phyloP scores from a whole-genome alignment of 2,888 invertebrate genomes.

The Hypercompe scribonia region DNA sequence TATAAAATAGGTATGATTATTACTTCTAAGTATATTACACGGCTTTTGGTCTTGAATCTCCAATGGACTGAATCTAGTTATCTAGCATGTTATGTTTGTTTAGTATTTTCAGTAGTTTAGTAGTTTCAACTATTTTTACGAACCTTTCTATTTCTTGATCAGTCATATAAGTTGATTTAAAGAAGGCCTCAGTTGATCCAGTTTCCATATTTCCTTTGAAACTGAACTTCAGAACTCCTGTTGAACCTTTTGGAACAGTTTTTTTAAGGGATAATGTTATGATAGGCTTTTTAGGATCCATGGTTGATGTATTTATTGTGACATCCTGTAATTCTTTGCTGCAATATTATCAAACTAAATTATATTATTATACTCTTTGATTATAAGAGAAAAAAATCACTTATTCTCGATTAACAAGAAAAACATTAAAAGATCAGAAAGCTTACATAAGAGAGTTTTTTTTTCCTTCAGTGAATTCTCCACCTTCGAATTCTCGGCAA shows the following conservation, averaged over 20 bases:
- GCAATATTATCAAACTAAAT: conserved; percentile 7
- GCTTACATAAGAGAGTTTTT: no score
- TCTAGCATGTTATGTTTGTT: no score
- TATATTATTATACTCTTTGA: not conserved
- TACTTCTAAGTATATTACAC: no score
- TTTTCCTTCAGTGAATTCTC: no score
- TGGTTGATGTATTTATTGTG: conserved; percentile 74
- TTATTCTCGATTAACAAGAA: not conserved
- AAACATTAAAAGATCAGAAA: no score
- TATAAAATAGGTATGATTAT: not conserved
- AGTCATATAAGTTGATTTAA: conserved; percentile 87
- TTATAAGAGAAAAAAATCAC: not conserved
- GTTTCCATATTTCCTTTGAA: conserved; percentile 89
- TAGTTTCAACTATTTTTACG: conserved; percentile 22
- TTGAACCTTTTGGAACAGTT: conserved; percentile 83
- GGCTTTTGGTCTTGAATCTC: not conserved
- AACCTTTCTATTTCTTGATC: conserved; percentile 82
- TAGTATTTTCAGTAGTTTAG: no score
- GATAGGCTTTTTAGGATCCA: conserved; percentile 88
- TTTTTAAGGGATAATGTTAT: conserved; percentile 88
- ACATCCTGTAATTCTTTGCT: conserved; percentile 65
- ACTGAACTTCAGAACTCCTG: conserved; percentile 88
- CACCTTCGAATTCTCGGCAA: no score
- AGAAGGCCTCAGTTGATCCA: conserved; percentile 89
- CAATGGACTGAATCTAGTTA: not conserved